Conservation (phyloP, 2,113 vertebrate genomes). For the Leptocoma aspasia region DNA sequence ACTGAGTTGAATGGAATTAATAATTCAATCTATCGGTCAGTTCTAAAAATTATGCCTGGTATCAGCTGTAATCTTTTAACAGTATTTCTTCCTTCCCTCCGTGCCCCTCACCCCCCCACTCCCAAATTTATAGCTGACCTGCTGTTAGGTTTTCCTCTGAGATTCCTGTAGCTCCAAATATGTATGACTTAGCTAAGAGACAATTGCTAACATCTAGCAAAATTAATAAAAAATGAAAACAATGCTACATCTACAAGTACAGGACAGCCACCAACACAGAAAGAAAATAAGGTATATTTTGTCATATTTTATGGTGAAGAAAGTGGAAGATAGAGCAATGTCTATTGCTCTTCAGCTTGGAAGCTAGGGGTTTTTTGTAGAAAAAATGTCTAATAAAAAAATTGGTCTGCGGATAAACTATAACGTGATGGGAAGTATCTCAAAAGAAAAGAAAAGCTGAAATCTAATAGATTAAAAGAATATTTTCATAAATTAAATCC, state of each 20-base stretch:
- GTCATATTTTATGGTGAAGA: neutral
- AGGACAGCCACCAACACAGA: neutral
- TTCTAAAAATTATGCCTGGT: neutral
- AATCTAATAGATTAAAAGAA: neutral
- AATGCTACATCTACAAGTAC: neutral
- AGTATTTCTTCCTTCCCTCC: neutral
- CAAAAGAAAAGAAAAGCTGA: neutral
- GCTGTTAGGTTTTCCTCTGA: neutral
- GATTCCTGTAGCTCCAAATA: neutral
- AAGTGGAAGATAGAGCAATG: neutral
- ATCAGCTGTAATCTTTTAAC: neutral
- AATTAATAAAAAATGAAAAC: neutral
- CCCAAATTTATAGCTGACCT: neutral
- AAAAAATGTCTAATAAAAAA: neutral
- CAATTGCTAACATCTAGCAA: neutral
- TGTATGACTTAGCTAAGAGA: neutral
- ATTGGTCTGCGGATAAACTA: neutral
- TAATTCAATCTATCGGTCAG: neutral
- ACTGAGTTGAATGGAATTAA: neutral
- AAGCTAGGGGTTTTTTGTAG: neutral
- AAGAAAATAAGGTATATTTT: neutral
- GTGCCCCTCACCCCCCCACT: rapidly evolving
- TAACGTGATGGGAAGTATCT: neutral
- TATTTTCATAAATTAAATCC: neutral
- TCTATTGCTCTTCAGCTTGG: neutral